Conservation (phyloP, 1,140 invertebrate species). For the Ooceraea biroi region DNA sequence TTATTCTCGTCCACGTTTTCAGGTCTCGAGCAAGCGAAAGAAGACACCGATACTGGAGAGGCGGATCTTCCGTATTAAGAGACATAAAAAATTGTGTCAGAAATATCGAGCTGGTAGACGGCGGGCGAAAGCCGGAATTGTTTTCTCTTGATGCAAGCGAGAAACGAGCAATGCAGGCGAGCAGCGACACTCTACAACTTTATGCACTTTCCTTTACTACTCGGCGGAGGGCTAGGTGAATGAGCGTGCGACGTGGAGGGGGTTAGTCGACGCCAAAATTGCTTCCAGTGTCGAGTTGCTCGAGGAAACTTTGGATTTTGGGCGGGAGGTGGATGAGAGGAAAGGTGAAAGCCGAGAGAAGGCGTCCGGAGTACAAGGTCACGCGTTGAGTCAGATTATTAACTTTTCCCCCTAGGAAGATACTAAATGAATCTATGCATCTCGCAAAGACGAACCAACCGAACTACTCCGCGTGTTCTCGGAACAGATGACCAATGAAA, state of each 20-base stretch:
- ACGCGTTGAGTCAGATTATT: constrained; percentile 85
- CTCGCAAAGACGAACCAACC: constrained; percentile 27
- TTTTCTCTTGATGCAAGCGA: constrained; percentile 41
- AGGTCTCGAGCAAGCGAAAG: not conserved
- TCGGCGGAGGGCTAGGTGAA: constrained; percentile 74
- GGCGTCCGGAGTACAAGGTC: constrained; percentile 84
- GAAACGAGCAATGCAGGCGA: constrained; percentile 58
- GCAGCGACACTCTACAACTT: constrained; percentile 80
- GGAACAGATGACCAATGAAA: not conserved
- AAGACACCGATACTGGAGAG: not conserved
- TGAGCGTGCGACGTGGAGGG: constrained; percentile 57
- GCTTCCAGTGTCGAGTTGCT: constrained; percentile 84
- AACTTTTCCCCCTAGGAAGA: constrained; percentile 82
- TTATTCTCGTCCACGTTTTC: not conserved
- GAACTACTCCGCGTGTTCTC: not conserved
- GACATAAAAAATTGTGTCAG: constrained; percentile 17
- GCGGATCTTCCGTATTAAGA: not conserved
- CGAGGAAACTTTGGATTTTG: constrained; percentile 84
- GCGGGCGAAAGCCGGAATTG: constrained; percentile 34
- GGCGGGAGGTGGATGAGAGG: constrained; percentile 73
- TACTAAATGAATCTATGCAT: constrained; percentile 61
- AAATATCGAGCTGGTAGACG: constrained; percentile 40
- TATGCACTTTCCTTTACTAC: constrained; percentile 84
- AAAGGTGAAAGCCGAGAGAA: constrained; percentile 71
- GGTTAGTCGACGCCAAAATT: constrained; percentile 83